Evolutionary conservation across 2,113 vertebrate species (phyloP).

Genomic region (Octodon degus): DNA sequence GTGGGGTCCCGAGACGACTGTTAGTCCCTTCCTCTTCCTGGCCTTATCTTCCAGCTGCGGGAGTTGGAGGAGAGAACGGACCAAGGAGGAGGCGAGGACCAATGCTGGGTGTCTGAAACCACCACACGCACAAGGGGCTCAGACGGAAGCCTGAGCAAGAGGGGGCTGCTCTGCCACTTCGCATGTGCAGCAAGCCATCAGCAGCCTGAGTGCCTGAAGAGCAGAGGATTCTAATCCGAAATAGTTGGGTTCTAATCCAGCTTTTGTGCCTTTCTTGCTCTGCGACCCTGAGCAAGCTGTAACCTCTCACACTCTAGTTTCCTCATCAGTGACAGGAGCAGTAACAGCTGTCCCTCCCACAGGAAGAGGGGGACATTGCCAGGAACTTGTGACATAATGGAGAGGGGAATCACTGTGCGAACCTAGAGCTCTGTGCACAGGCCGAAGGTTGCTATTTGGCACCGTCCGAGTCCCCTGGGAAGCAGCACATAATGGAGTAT

Average conservation of each 20-base stretch:
- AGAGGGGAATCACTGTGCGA: not conserved
- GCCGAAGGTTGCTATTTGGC: not conserved
- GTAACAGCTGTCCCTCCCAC: not conserved
- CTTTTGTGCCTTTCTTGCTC: not conserved
- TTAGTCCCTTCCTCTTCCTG: not conserved
- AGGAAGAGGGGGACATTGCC: not conserved
- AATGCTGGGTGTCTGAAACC: not conserved
- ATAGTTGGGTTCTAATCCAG: not conserved
- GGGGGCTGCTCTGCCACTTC: not conserved
- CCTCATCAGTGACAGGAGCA: not conserved
- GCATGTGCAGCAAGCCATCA: fast-evolving
- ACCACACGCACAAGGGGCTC: not conserved
- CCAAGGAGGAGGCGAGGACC: not conserved
- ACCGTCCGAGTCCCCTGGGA: not conserved
- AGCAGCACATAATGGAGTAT: not conserved
- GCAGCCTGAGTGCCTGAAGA: not conserved
- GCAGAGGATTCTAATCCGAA: not conserved
- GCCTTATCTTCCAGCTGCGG: not conserved
- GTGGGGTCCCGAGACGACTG: not conserved
- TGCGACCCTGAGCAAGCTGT: not conserved
- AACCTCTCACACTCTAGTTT: not conserved
- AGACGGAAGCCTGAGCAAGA: not conserved
- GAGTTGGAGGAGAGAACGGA: not conserved
- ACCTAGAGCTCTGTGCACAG: not conserved
- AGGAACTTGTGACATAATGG: not conserved